Percentiles rank a stretch among this genome's conserved stretches.
Evolutionary conservation across 2,113 vertebrate species (phyloP).

Genomic region (sheep (Ovis aries)): DNA sequence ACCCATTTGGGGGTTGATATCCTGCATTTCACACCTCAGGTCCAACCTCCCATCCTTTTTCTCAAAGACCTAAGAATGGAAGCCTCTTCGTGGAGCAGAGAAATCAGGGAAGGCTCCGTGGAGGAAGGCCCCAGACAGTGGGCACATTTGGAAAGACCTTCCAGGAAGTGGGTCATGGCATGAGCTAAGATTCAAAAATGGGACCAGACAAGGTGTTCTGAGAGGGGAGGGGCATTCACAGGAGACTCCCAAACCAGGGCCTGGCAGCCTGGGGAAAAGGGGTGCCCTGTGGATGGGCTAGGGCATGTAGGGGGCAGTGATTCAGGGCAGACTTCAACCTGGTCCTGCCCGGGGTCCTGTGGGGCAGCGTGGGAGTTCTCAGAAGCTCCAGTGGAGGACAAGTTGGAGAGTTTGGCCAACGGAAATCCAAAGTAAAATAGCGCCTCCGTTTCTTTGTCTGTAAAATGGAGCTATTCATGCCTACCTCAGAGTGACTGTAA

Average conservation of each 20-base stretch:
- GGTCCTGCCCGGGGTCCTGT: fast-evolving
- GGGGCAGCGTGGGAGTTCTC: neutral
- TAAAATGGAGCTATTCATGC: neutral
- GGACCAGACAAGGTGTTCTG: neutral
- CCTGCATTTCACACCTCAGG: neutral
- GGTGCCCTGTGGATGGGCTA: fast-evolving
- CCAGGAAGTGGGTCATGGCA: neutral
- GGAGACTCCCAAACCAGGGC: neutral
- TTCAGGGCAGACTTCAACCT: neutral
- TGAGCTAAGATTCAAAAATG: neutral
- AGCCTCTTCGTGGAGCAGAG: neutral
- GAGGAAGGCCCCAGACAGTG: neutral
- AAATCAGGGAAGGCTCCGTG: neutral
- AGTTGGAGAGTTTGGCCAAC: neutral
- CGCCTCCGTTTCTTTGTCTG: neutral
- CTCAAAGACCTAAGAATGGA: neutral
- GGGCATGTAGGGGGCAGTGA: no score
- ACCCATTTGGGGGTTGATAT: neutral
- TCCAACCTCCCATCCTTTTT: neutral
- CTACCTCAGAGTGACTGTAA: fast-evolving
- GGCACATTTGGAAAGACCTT: neutral
- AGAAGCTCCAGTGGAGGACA: neutral
- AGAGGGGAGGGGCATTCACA: fast-evolving
- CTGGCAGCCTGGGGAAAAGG: neutral
- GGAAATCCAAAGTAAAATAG: no score